Evolutionary conservation across 2,888 invertebrate genomes (phyloP), one percentile per base, ranked within the genome.

Genomic region (Ophonus ardosiacus): DNA sequence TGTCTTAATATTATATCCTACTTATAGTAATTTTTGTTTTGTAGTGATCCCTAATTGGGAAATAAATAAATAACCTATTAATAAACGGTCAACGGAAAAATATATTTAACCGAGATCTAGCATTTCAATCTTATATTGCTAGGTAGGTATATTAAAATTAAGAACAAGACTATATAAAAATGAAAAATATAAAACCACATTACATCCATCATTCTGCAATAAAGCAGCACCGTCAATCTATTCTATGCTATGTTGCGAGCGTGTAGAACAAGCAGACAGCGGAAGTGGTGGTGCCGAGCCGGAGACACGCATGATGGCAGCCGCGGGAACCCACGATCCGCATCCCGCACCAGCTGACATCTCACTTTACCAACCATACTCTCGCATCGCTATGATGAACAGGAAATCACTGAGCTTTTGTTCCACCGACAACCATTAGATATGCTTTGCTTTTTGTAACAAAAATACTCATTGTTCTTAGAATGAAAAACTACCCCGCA

Each of bases 301-400:
- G 78, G 78, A 78, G 78, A 78, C 31, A 78, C 78, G 78, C 78
- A 57, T 78, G 57, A 43, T 51, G 76, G 38, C 18, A n/a, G 24
- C 40, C 15, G 43, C 40, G 40, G 40, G 40, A 71, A 71, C 71
- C 17, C 71, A 65, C 15, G 17, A 31, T n/a, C n/a, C n/a, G 40
- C 40, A 5, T n/a, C 51, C 74, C 18, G 74, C 17, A 40, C 17
- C 40, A 31, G 31, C 31, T 63, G 63, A 63, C 21, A 21, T 8
- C 63, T 4, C 59, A 31, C 31, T 31, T 31, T 31, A 31, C 31
- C 31, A 15, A 6, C 17, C 6, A 13, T 59, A 7, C 59, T 17
- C 59, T 59, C 59, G n/a, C 8, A 10, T 74, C 24, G 17, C 31
- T 68, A 15, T 68, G 40, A 18, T 74, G 43, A 18, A 74, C 17